A percentile compares a stretch with the other conserved stretches of the same genome.
Conservation (phyloP, 2,888 invertebrate genomes). For the Liposcelis brunnea region DNA sequence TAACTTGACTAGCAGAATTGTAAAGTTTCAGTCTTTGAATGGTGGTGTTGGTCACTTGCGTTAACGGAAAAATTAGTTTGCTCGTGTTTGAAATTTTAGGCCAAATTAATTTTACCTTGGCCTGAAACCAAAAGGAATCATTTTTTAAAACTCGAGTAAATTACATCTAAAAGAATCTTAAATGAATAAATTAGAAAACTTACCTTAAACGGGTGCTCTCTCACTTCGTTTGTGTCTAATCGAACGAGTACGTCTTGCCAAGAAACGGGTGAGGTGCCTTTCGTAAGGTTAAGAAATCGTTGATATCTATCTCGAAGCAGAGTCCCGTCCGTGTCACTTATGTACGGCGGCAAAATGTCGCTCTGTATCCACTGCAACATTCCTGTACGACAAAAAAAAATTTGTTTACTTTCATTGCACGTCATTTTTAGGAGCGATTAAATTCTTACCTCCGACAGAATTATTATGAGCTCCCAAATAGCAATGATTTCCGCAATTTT, state of each 20-base stretch:
- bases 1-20: constrained; percentile 50
- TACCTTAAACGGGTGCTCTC: constrained; percentile 39
- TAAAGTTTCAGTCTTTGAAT: constrained; percentile 45
- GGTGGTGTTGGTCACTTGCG: constrained; percentile 52
- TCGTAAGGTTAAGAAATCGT: constrained; percentile 36
- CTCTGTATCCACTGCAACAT: constrained; percentile 44
- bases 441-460: constrained; percentile 35
- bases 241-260: constrained; percentile 55
- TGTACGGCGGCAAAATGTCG: constrained; percentile 41
- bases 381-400: constrained; percentile 11
- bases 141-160: not conserved
- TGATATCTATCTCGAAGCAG: constrained; percentile 42
- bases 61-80: constrained; percentile 47
- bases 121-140: constrained; percentile 21
- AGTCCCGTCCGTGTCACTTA: constrained; percentile 51
- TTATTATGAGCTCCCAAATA: constrained; percentile 56
- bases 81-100: constrained; percentile 34
- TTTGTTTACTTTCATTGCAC: not conserved
- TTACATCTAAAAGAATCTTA: not conserved
- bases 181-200: not conserved
- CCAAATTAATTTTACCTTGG: constrained; percentile 50
- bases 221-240: constrained; percentile 55
- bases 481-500: constrained; percentile 52
- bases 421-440: constrained; percentile 8
- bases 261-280: constrained; percentile 25